A percentile compares a stretch with the other conserved stretches of the same genome.
Conservation (phyloP, 2,113 vertebrate genomes). For the Perognathus longimembris region DNA sequence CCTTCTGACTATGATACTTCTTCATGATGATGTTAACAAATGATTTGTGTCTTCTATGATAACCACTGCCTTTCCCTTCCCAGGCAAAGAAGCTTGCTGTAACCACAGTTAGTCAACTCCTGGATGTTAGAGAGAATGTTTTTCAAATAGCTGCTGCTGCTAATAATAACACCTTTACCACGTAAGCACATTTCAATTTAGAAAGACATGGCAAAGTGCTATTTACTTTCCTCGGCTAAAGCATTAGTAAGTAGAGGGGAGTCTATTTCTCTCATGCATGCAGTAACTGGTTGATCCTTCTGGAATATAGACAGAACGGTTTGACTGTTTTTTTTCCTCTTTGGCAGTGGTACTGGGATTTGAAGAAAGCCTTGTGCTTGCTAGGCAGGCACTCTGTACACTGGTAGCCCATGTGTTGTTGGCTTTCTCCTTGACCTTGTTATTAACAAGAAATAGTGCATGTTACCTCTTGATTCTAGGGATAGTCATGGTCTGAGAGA, state of each 20-base stretch:
- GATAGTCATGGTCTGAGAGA: background rate
- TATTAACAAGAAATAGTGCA: background rate
- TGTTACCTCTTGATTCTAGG: background rate
- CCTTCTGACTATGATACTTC: background rate
- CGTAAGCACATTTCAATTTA: constrained; percentile 68
- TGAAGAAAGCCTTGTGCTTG: too few species aligned
- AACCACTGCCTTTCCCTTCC: constrained; percentile 12
- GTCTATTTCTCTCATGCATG: background rate
- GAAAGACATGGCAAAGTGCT: background rate
- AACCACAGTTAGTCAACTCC: constrained; percentile 79
- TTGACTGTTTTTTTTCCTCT: too few species aligned
- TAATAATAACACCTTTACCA: background rate
- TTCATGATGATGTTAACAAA: background rate
- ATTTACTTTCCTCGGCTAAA: background rate
- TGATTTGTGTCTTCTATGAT: background rate
- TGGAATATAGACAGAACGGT: background rate
- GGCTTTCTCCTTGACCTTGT: background rate
- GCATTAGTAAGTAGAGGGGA: background rate
- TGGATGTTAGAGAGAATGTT: constrained; percentile 66
- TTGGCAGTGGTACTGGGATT: too few species aligned
- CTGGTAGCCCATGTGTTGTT: background rate
- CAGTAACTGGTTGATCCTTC: background rate
- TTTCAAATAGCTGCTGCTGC: constrained; percentile 34
- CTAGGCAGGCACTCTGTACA: too few species aligned
- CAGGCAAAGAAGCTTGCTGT: constrained; percentile 74